Evolutionary conservation across 2,797 vertebrate species (phyloP), one percentile per base, ranked within the genome.

Genomic region (Sebastiscus tertius): DNA sequence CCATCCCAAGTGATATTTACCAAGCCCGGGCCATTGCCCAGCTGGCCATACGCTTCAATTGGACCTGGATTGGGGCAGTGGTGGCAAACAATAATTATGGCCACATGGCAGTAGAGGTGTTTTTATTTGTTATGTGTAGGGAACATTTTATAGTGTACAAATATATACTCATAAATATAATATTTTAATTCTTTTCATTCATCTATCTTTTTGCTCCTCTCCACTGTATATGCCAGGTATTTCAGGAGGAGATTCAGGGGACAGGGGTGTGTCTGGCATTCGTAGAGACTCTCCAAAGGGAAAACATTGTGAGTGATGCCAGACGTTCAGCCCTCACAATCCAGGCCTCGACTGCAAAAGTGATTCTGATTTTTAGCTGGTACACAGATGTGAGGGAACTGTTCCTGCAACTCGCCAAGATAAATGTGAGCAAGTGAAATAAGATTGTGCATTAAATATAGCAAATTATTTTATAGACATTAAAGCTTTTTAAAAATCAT

Each of bases 1-100:
- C 94, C 16, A 92, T 95, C 54, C 94, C 94, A 16, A 96, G 94
- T 84, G 94, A 96, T 77, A 60, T 88, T 59, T 93, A 93, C 74
- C 95, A 94, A 87, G 94, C 94, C 1, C 75, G 92, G 61, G 92
- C 92, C 24, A 92, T 96, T 84, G 95, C 94, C 8, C 89, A 79
- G 22, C 79, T 96, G 49, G 93, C 92, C 13, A 90, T 89, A 26
- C 91, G 79, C 26, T 95, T 93, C 27, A 81, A 88, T 14, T 95
- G 95, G 95, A 92, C 88, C 2, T 95, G 94, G 89, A 82, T 90
- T 2, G 83, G 88, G 39, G 94, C 93, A 14, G 84, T 96, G 22
- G 78, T 83, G 2, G 78, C 18, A 52, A 82, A 91, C 72, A 89
- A 59, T 49, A 94, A 95, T 66, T 95, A 95, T 56, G 94, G 95